Percentiles rank a stretch among this genome's conserved stretches.
phyloP scores from a whole-genome alignment of 2,888 invertebrate species.

The Drosophila fulvimacula region DNA sequence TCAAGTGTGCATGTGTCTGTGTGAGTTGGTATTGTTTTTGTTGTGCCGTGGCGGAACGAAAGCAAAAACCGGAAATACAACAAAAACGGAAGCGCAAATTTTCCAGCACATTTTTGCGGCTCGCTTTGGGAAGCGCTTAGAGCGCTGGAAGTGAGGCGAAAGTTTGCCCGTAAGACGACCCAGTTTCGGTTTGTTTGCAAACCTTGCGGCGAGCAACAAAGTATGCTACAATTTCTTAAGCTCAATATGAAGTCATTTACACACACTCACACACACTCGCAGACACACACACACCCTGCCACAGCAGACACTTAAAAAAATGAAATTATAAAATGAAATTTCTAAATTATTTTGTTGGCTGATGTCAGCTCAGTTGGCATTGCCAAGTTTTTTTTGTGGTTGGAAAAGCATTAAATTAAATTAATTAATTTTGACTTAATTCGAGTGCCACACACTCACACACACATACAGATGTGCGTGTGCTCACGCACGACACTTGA shows the following conservation, averaged over 20 bases:
- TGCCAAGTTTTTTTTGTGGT: slow-evolving; percentile 2
- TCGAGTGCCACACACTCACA: slow-evolving; percentile 4
- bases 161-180: slow-evolving; percentile 58
- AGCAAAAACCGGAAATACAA: slow-evolving; percentile 80
- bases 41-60: slow-evolving; percentile 48
- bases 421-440: slow-evolving; percentile 60
- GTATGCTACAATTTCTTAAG: slow-evolving; percentile 52
- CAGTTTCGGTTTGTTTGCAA: slow-evolving; percentile 51
- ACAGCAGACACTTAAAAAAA: slow-evolving; percentile 29
- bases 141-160: too few species aligned
- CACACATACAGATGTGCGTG: slow-evolving; percentile 39
- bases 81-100: slow-evolving; percentile 82
- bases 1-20: slow-evolving; percentile 9
- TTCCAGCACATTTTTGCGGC: slow-evolving; percentile 80
- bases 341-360: slow-evolving; percentile 26
- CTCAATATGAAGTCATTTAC: slow-evolving; percentile 69
- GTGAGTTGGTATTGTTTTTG: slow-evolving; percentile 25
- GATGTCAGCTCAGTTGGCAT: slow-evolving; percentile 49
- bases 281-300: slow-evolving; percentile 32
- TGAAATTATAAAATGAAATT: slow-evolving; percentile 42
- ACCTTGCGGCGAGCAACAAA: slow-evolving; percentile 42
- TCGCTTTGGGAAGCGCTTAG: slow-evolving; percentile 11
- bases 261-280: slow-evolving; percentile 30
- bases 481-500: slow-evolving; percentile 65
- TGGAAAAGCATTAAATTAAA: slow-evolving; percentile 42